Evolutionary conservation across 2,113 vertebrate species (phyloP).

Genomic region (Ameiurus melas): DNA sequence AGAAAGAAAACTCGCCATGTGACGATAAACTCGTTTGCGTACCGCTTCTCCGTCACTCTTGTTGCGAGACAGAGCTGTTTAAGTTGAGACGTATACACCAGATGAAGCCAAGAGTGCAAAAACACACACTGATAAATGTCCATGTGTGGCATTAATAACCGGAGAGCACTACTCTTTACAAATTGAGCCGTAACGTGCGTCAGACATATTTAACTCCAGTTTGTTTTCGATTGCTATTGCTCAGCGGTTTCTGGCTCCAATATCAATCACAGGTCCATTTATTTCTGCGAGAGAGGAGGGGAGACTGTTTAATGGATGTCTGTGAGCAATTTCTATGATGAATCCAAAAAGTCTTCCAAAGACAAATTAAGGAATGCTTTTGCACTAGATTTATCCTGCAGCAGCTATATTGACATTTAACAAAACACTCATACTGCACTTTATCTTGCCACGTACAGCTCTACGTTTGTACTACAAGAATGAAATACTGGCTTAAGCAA

Average conservation of each 20-base stretch:
- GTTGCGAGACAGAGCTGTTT: constrained; percentile 44
- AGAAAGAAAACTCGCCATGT: constrained; percentile 41
- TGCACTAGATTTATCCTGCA: constrained; percentile 25
- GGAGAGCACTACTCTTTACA: constrained; percentile 58
- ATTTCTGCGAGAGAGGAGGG: constrained; percentile 33
- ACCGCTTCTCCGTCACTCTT: not conserved
- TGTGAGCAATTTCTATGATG: constrained; percentile 57
- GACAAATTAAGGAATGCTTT: constrained; percentile 44
- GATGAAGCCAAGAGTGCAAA: constrained; percentile 47
- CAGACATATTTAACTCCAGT: constrained; percentile 52
- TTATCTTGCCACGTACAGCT: not conserved
- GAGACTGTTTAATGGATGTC: constrained; percentile 42
- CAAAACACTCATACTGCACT: constrained; percentile 18
- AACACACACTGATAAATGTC: constrained; percentile 47
- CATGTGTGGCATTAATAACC: constrained; percentile 53
- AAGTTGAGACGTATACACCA: constrained; percentile 47
- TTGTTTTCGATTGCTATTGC: constrained; percentile 56
- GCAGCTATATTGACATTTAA: constrained; percentile 6
- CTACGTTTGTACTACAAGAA: not conserved
- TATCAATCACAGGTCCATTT: constrained; percentile 59
- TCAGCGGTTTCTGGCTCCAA: constrained; percentile 54
- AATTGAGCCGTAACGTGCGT: constrained; percentile 49
- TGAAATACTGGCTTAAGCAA: not conserved
- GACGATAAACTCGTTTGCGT: constrained; percentile 45
- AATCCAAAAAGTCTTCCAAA: constrained; percentile 48